Conservation (phyloP, 2,113 vertebrate genomes). For the Salvelinus namaycush region DNA sequence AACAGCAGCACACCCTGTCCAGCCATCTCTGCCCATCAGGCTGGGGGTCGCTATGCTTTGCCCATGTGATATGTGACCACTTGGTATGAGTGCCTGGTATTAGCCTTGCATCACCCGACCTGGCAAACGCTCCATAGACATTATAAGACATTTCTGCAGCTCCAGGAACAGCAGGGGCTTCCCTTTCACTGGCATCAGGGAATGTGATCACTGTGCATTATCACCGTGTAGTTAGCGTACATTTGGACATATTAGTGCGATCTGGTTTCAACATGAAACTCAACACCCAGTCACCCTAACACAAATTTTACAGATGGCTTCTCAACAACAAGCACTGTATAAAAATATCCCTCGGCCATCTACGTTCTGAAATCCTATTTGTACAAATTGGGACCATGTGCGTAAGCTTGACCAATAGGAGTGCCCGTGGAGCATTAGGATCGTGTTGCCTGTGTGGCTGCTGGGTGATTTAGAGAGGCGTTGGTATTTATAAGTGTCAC, state of each 20-base stretch:
- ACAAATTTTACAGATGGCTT: slow-evolving; percentile 39
- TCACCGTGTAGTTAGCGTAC: slow-evolving; percentile 74
- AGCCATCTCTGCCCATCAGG: not conserved
- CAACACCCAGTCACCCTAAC: slow-evolving; percentile 24
- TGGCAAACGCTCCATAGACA: slow-evolving; percentile 19
- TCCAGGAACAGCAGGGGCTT: slow-evolving; percentile 38
- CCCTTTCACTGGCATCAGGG: slow-evolving; percentile 28
- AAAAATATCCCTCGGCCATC: slow-evolving; percentile 42
- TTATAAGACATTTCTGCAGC: slow-evolving; percentile 28
- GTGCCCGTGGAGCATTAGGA: slow-evolving; percentile 40
- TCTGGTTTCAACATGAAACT: slow-evolving; percentile 53
- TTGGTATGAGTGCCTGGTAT: not conserved
- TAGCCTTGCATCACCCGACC: slow-evolving; percentile 56
- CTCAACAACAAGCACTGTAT: slow-evolving; percentile 47
- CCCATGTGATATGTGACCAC: slow-evolving; percentile 23
- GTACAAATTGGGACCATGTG: slow-evolving; percentile 47
- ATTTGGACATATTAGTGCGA: slow-evolving; percentile 60
- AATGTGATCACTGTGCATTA: slow-evolving; percentile 57
- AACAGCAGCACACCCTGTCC: not conserved
- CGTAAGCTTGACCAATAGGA: slow-evolving; percentile 60
- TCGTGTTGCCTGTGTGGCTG: slow-evolving; percentile 67
- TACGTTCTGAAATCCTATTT: slow-evolving; percentile 42
- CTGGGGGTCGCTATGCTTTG: slow-evolving; percentile 12
- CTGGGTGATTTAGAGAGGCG: slow-evolving; percentile 68
- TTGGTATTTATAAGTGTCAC: slow-evolving; percentile 70